Percentiles rank a stretch among this genome's conserved stretches.
Evolutionary conservation across 2,113 vertebrate genomes (phyloP).

Genomic region (Chloropsis cyanopogon): DNA sequence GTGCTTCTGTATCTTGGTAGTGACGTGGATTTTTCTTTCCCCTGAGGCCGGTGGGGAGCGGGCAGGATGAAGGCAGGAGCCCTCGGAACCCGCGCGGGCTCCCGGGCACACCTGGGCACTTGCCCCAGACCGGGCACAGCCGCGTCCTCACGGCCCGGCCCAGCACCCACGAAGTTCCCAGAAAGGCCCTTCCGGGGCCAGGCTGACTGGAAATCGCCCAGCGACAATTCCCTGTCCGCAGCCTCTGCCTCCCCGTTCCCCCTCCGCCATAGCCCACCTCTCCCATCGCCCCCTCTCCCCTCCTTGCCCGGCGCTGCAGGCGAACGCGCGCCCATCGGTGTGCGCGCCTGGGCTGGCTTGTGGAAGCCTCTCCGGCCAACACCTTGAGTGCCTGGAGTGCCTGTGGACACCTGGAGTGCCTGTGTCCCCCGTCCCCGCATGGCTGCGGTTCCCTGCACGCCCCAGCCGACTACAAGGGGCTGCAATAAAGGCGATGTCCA

Average conservation of each 20-base stretch:
- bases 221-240: neutral
- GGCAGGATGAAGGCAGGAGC: neutral
- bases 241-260: neutral
- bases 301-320: neutral
- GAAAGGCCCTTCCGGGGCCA: neutral
- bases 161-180: neutral
- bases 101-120: neutral
- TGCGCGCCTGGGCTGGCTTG: neutral
- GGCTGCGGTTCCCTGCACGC: neutral
- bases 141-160: neutral
- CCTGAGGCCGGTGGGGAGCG: neutral
- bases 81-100: neutral
- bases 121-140: neutral
- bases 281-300: neutral
- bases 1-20: neutral
- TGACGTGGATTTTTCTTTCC: neutral
- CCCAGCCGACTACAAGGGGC: neutral
- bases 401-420: neutral
- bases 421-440: neutral
- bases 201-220: neutral
- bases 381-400: neutral
- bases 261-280: neutral
- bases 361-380: neutral
- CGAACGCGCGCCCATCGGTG: neutral
- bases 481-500: neutral